Percentiles rank a stretch among this genome's conserved stretches.
These are phyloP conservation scores for Drosophila pallidifrons DNA, from an alignment of 1,140 invertebrate species.

Conservation along the genomic window DNA sequence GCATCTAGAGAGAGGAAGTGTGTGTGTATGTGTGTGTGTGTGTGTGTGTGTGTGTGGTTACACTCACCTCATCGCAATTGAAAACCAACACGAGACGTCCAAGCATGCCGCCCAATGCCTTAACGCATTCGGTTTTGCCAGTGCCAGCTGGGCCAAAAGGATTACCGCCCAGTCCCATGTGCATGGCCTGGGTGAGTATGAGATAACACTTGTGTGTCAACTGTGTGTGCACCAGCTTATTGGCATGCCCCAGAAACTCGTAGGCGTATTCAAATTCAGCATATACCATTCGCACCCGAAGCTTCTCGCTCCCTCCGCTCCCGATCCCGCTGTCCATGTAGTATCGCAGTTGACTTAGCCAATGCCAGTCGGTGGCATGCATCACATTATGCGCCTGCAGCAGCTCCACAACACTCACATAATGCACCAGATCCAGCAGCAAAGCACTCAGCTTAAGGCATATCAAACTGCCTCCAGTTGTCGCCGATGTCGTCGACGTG, in stretches of 20 bases:
- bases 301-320: conserved; percentile 46
- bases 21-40: no score
- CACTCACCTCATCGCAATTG: conserved; percentile 97
- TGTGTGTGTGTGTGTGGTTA: no score
- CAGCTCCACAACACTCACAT: conserved; percentile 92
- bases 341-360: conserved; percentile 97
- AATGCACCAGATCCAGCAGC: conserved; percentile 97
- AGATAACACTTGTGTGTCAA: conserved; percentile 98
- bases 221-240: conserved; percentile 96
- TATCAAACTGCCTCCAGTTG: conserved; percentile 47
- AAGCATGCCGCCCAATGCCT: conserved; percentile 95
- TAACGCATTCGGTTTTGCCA: conserved; percentile 99
- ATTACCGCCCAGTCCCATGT: conserved; percentile 98
- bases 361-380: conserved; percentile 92
- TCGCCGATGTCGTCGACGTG: neutral
- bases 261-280: conserved; percentile 98
- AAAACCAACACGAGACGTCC: conserved; percentile 98
- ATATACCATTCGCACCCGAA: conserved; percentile 92
- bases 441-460: conserved; percentile 89
- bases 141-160: conserved; percentile 99
- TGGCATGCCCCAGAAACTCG: conserved; percentile 97
- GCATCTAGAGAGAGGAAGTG: conserved; percentile 13
- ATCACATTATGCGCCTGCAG: conserved; percentile 90
- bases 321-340: conserved; percentile 53
- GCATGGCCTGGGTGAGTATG: conserved; percentile 97